Evolutionary conservation across 2,113 vertebrate genomes (phyloP), one percentile per base, ranked within the genome.

Genomic region (Ceyx margarethae): DNA sequence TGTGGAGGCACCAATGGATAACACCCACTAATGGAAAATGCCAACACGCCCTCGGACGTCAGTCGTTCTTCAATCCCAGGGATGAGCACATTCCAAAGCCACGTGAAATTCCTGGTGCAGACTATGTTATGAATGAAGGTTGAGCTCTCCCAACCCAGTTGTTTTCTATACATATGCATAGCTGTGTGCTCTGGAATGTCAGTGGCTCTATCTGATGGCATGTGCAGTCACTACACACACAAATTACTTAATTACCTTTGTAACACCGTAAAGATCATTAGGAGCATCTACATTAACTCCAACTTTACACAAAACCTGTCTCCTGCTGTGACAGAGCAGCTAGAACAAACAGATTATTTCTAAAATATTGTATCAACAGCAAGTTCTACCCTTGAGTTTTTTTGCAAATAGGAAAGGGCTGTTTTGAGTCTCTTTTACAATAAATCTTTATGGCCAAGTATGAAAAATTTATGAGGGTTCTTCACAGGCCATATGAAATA

Each of bases 391-490:
- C 51, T 80, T 66, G 56, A 13, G 37, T 85, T 93, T 89, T 37
- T 64, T 22, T 50, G 46, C 1, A n/a, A 46, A 48, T 10, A 43
- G 74, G 6, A 9, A 66, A 69, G 54, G 53, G 54, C 62, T 93
- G 71, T 1, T 91, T n/a, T 40, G 54, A 94, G 62, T 33, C 58
- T 66, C 66, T 64, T 89, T 87, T 60, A 56, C 40, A 92, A 91
- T 80, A 82, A 71, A 89, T 91, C 92, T 81, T 82, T 93, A 89
- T 7, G 14, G 68, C 62, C 64, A 43, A 60, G 75, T 35, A 82
- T 85, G 81, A 93, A 95, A 96, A 83, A 93, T 83, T 90, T 82
- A 91, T 95, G 86, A 93, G 48, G 64, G 75, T n/a, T 87, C 89
- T 94, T 91, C 81, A 21, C 9, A 48, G 50, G 50, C 4, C 26